Base-by-base conservation (phyloP, 2,797 vertebrate species). In the Typhlichthys eigenmanni region DNA sequence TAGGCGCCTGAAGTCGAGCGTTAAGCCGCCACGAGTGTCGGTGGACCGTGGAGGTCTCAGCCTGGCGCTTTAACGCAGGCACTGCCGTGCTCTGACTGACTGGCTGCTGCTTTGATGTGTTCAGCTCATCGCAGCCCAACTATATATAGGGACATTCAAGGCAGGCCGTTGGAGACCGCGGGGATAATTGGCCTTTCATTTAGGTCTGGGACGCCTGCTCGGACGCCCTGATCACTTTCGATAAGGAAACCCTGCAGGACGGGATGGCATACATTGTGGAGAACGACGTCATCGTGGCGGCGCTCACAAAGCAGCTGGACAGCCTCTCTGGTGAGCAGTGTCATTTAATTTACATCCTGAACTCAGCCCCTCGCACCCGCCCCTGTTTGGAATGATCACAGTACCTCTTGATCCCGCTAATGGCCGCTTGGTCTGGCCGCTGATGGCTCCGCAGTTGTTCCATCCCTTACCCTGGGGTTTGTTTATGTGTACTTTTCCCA, bases 201-300 rank as follows among this genome's bases (percentile, higher is more conserved):
- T 91, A 98, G 98, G 96, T 99, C 75, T 99, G 98, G 98, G 98
- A 99, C 66, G 95, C 95, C 85, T 99, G 97, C 89, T 99, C 98
- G 24, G 96, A 99, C 87, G 96, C 96, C 77, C 91, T 99, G 90
- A 98, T 99, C 81, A 91, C 94, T 55, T 99, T 99, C 69, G 96
- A 99, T 93, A 97, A 96, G 90, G 94, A 96, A 75, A 92, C 95
- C 83, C 90, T 98, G 78, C 92, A 94, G 79, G 91, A 92, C 9
- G 95, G 96, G 86, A 97, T 99, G 95, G 96, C 96, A 6, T 98
- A 96, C 81, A 91, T 99, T 16, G 94, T 99, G 86, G 97, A 99
- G 91, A 99, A 99, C 7, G 93, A 98, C 66, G 82, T 98, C 72
- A 87, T 98, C 55, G 94, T 98, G 91, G 87, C 94, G 3, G 95